Evolutionary conservation across 1,140 invertebrate genomes (phyloP), one percentile per base, ranked within the genome.

Genomic region (Macrocentrus cingulum): DNA sequence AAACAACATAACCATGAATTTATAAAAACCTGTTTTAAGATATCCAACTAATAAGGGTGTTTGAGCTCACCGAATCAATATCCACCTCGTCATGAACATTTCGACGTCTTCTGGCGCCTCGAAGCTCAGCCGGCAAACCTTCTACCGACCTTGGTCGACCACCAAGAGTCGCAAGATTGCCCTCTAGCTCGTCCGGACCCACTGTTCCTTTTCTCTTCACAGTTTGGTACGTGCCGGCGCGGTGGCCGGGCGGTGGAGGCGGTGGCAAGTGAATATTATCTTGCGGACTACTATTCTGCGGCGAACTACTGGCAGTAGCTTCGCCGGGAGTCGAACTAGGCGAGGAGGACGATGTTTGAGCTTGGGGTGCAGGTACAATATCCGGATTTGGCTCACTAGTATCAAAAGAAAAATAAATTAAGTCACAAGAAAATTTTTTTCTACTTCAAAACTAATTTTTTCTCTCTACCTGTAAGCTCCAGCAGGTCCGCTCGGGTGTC

Each of bases 91-190:
- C 55, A 23, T n/a, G 4, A 13, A 61, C 51, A 60, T 82, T 75
- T 69, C 87, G 80, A 69, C 86, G 81, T 63, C 87, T 84, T 56
- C 83, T 80, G 11, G 83, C 87, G 20, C 89, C 88, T 15, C 87
- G 83, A 55, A 91, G 78, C 66, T 88, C 86, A 37, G 84, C 84
- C 18, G 87, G 86, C 23, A 90, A 81, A 59, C 84, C 84, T 70
- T 90, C 87, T 11, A 94, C 91, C 6, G 91, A 92, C 65, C 92
- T 84, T 11, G 92, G 92, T 46, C 91, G 82, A 45, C 91, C 92
- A 39, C 91, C 91, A 49, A 92, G 76, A 8, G 90, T 91, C 4
- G 88, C 88, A 23, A 92, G 82, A 71, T 91, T 91, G 8, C 87
- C 87, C 69, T 90, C 88, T 6, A 84, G 84, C 66, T 88, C 87